Evolutionary conservation across 2,888 invertebrate genomes (phyloP).

Genomic region (Sesia apiformis): DNA sequence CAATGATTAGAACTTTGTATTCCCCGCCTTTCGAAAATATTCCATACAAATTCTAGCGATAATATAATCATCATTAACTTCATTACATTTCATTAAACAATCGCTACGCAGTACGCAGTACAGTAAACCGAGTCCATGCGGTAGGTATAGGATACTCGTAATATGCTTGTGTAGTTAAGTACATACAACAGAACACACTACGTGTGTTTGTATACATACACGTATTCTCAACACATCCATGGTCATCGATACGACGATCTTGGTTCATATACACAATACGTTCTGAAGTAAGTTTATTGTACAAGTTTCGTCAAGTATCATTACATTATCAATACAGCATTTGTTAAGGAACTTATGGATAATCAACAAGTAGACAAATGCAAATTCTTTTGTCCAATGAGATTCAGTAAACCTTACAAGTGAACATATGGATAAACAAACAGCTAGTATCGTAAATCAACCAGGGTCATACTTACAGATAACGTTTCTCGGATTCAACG

Average conservation of each 20-base stretch:
- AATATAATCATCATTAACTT: not conserved
- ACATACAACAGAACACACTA: not conserved
- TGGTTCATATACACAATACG: not conserved
- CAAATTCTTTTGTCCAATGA: constrained; percentile 1
- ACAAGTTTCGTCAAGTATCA: not conserved
- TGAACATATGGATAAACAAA: constrained; percentile 25
- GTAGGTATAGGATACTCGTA: not conserved
- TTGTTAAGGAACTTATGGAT: constrained; percentile 15
- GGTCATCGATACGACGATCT: constrained; percentile 16
- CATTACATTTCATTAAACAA: not conserved
- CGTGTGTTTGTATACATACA: constrained; percentile 15
- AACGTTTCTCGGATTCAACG: constrained; percentile 50
- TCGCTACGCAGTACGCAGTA: not conserved
- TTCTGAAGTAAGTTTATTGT: not conserved
- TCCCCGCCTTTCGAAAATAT: too few relatives aligned
- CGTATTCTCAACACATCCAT: constrained; percentile 24
- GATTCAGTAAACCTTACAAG: not conserved
- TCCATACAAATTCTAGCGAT: too few relatives aligned
- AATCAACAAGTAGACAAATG: constrained; percentile 27
- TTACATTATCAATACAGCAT: not conserved
- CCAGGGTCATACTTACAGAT: constrained; percentile 73
- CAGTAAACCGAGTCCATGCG: not conserved
- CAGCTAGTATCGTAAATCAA: constrained; percentile 60
- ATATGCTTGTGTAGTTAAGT: not conserved
- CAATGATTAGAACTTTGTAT: too few relatives aligned